These are phyloP conservation scores for Solen grandis DNA, from an alignment of 1,140 invertebrate genomes.

Conservation along the genomic window DNA sequence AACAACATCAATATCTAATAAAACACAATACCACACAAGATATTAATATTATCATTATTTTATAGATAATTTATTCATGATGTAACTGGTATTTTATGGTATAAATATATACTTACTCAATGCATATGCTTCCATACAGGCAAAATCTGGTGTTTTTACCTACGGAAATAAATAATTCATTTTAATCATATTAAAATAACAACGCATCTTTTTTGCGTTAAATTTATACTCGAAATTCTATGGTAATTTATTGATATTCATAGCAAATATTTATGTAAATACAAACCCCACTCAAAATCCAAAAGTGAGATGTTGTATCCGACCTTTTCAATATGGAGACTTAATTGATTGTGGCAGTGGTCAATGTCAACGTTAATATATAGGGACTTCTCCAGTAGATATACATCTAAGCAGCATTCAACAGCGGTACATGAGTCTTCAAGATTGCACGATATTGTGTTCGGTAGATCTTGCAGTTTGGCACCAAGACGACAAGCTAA, in stretches of 20 bases:
- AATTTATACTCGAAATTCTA: too few species aligned
- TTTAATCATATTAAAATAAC: too few species aligned
- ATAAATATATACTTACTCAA: constrained; percentile 21
- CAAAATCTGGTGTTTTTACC: constrained; percentile 1
- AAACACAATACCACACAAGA: too few species aligned
- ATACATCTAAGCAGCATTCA: constrained; percentile 42
- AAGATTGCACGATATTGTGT: constrained; percentile 21
- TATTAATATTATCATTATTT: too few species aligned
- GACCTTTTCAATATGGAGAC: constrained; percentile 10
- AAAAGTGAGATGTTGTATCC: constrained; percentile 17
- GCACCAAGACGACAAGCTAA: too few species aligned
- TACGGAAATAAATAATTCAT: too few species aligned
- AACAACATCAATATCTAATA: too few species aligned
- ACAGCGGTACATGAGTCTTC: constrained; percentile 29
- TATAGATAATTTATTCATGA: too few species aligned
- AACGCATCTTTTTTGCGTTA: too few species aligned
- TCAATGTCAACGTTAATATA: constrained; percentile 14
- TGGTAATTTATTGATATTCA: too few species aligned
- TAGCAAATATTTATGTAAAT: too few species aligned
- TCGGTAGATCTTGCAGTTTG: not conserved
- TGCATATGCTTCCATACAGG: constrained; percentile 14
- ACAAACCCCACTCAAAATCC: constrained; percentile 2
- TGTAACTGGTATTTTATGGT: too few species aligned
- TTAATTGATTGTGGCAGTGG: constrained; percentile 14
- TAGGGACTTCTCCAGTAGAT: constrained; percentile 16